Evolutionary conservation across 1,140 invertebrate species (phyloP), one percentile per base, ranked within the genome.

Genomic region (Ceratosolen fusciceps): DNA sequence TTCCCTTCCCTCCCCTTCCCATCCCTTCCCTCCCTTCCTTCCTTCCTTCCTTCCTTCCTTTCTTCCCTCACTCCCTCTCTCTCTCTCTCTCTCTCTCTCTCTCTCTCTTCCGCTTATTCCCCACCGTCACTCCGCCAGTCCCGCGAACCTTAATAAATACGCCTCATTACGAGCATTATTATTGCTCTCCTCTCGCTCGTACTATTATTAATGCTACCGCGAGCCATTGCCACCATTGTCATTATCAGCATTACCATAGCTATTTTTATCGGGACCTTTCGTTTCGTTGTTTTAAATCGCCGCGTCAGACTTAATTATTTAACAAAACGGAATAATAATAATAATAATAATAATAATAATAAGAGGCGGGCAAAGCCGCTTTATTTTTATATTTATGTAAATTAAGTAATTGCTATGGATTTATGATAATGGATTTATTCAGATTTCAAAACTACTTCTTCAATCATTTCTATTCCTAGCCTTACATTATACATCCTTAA

Each of bases 381-480:
- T 58, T 58, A 4, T 58, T 58, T 7, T 58, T 14, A 12, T 58
- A 26, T 58, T 58, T 26, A 3, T 26, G 24, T 26, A 29, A 26
- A 26, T 3, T 26, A 26, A 26, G 58, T 16, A 16, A 31, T 60
- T 31, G 26, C 2, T 60, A 31, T 31, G 58, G 58, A 60, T 60
- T 14, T 60, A 60, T 60, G 29, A 60, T 60, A 60, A 60, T 60
- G 26, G 58, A 1, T 60, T 58, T 60, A 60, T 31, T 60, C 26
- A 16, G 29, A 60, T 60, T 60, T 31, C 58, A 16, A 60, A 60
- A 60, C 24, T 58, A 31, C 12, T 60, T 31, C 58, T 60, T 60
- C 26, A 60, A 60, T 60, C 26, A 4, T 26, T 60, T 60, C 26
- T 60, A 60, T 31, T 58, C 19, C 2, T 52, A 8, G 56, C 9